Percentiles rank a stretch among this genome's conserved stretches.
phyloP scores from a whole-genome alignment of 2,113 vertebrate genomes.

The Corapipo altera region DNA sequence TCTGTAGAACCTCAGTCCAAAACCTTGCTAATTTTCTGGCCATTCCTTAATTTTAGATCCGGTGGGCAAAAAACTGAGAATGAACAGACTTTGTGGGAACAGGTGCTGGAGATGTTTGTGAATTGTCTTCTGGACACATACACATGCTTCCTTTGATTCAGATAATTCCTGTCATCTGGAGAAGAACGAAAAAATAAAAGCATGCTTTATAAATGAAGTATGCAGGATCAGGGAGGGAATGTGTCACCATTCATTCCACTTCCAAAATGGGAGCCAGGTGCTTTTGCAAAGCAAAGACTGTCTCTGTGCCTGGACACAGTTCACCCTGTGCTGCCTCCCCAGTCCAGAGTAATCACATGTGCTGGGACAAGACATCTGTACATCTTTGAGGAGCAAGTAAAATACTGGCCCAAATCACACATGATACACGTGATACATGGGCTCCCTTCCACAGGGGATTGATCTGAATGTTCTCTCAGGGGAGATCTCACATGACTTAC shows the following conservation, averaged over 20 bases:
- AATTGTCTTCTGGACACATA: not conserved
- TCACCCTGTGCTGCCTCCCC: not conserved
- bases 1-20: not conserved
- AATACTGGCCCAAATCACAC: not conserved
- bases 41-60: not conserved
- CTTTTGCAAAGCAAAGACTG: not conserved
- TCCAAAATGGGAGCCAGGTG: not conserved
- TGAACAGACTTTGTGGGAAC: not conserved
- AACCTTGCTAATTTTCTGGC: not conserved
- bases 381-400: not conserved
- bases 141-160: not conserved
- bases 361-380: not conserved
- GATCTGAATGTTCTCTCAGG: not conserved
- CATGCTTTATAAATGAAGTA: not conserved
- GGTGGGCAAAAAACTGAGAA: not conserved
- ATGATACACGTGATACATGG: rapidly evolving
- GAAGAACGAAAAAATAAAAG: not conserved
- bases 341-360: not conserved
- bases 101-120: not conserved
- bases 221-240: not conserved
- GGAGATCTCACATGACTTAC: not conserved
- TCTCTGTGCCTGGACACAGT: not conserved
- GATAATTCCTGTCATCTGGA: not conserved
- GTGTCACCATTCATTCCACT: not conserved
- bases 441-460: not conserved